A percentile compares a stretch with the other conserved stretches of the same genome.
phyloP scores from a whole-genome alignment of 2,797 vertebrate genomes.

The Capromys pilorides region DNA sequence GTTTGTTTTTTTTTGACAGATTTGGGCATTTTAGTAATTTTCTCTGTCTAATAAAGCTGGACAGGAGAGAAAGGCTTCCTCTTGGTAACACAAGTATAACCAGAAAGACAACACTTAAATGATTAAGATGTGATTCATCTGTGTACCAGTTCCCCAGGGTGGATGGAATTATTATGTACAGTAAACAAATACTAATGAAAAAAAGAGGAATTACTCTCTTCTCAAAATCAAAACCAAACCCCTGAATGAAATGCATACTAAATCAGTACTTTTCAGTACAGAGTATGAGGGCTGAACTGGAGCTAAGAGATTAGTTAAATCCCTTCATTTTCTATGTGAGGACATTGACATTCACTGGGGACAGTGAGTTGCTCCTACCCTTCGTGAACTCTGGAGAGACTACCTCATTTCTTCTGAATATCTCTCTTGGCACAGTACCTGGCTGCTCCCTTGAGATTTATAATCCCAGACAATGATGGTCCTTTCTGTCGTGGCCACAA shows the following conservation, averaged over 20 bases:
- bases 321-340: not conserved
- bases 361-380: not conserved
- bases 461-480: constrained; percentile 87
- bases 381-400: not conserved
- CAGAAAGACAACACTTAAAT: not conserved
- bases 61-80: constrained; percentile 5
- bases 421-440: constrained; percentile 76
- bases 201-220: not conserved
- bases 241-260: not conserved
- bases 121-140: not conserved
- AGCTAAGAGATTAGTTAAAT: not conserved
- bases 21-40: constrained; percentile 35
- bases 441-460: constrained; percentile 81
- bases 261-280: constrained; percentile 4
- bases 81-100: not conserved
- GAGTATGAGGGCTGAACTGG: not conserved
- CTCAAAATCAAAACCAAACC: not conserved
- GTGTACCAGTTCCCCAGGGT: not conserved
- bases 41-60: constrained; percentile 15
- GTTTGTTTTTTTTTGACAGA: not conserved
- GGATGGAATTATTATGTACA: not conserved
- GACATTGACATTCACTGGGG: not conserved
- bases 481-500: constrained; percentile 85
- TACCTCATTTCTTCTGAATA: not conserved
- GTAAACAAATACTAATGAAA: not conserved